Conservation (phyloP, 2,797 vertebrate species). For the Lacerta bilineata region DNA sequence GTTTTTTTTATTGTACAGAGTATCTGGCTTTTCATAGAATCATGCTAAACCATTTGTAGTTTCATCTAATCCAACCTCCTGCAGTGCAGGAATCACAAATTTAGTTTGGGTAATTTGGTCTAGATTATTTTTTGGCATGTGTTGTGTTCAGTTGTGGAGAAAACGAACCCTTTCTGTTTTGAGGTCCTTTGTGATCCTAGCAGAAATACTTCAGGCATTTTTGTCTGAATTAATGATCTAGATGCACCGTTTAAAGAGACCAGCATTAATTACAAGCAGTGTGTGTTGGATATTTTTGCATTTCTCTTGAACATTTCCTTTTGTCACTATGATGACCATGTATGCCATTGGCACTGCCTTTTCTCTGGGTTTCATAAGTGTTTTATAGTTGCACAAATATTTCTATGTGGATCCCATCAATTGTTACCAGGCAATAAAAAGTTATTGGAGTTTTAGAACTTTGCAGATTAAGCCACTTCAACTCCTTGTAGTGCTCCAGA, state of each 20-base stretch:
- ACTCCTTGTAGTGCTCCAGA: background rate
- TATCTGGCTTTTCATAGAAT: background rate
- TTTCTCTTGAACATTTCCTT: background rate
- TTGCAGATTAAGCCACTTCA: background rate
- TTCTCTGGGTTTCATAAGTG: background rate
- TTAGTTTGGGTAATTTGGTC: too few relatives aligned
- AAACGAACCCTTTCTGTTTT: background rate
- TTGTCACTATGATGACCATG: background rate
- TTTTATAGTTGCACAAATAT: conserved; percentile 3
- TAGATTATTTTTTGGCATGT: background rate
- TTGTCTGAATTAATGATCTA: background rate
- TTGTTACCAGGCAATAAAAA: background rate
- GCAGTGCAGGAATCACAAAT: too few relatives aligned
- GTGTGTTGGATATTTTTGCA: background rate
- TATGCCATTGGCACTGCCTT: background rate
- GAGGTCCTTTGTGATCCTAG: background rate
- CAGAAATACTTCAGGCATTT: background rate
- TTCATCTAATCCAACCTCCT: too few relatives aligned
- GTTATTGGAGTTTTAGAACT: background rate
- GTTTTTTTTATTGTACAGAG: background rate
- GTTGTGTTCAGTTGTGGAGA: background rate
- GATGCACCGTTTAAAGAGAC: background rate
- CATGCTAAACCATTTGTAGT: too few relatives aligned
- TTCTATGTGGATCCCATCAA: background rate
- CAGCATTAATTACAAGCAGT: background rate